These are phyloP conservation scores for Panurus biarmicus DNA, from an alignment of 2,113 vertebrate species.

Conservation along the genomic window DNA sequence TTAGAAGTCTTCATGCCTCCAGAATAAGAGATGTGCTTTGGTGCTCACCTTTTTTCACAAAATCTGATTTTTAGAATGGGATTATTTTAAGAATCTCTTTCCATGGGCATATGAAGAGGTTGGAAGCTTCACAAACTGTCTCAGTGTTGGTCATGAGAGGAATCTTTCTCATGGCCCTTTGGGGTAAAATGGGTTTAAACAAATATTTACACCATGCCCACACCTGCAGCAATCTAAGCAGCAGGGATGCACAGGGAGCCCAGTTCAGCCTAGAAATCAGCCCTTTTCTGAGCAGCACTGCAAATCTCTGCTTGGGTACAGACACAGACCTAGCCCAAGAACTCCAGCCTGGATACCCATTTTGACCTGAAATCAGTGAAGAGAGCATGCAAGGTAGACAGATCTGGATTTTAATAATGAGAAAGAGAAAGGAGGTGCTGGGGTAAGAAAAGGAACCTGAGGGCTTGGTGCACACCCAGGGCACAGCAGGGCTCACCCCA, in stretches of 20 bases:
- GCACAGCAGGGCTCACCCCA: neutral
- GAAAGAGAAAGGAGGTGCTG: neutral
- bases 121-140: neutral
- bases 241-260: neutral
- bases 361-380: neutral
- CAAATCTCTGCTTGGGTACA: rapidly evolving
- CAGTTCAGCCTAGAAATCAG: neutral
- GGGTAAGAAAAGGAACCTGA: neutral
- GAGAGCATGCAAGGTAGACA: neutral
- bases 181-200: neutral
- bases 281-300: neutral
- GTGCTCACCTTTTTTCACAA: neutral
- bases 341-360: neutral
- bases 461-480: neutral
- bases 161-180: neutral
- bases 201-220: neutral
- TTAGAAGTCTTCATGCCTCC: neutral
- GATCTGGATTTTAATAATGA: neutral
- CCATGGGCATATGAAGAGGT: neutral
- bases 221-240: neutral
- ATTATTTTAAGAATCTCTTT: neutral
- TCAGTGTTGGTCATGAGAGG: neutral
- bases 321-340: neutral
- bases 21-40: neutral
- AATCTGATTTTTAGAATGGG: neutral